A percentile compares a stretch with the other conserved stretches of the same genome.
Conservation (phyloP, 2,888 invertebrate species). For the Marronus borbonicus region DNA sequence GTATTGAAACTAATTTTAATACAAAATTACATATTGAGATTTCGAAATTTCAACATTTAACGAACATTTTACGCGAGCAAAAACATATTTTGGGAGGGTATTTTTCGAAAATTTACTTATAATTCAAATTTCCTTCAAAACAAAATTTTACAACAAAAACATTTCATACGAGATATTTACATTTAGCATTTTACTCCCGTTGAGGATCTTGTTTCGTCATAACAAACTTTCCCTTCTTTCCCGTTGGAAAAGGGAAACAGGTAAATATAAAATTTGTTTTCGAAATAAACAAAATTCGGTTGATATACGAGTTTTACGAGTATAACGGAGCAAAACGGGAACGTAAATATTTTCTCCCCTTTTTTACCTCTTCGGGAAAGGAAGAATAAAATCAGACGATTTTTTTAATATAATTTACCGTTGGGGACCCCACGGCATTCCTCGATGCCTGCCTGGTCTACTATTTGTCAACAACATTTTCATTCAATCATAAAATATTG, state of each 20-base stretch:
- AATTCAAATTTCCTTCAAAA: too few relatives aligned
- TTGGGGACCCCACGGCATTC: neutral
- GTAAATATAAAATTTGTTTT: conserved; percentile 20
- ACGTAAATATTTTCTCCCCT: neutral
- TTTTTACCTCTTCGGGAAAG: neutral
- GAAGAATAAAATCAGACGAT: neutral
- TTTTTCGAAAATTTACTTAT: too few relatives aligned
- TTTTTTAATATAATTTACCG: conserved; percentile 29
- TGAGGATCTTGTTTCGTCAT: too few relatives aligned
- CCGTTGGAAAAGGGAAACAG: neutral
- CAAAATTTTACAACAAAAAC: too few relatives aligned
- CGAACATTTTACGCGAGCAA: too few relatives aligned
- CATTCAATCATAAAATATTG: conserved; percentile 31
- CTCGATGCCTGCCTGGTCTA: neutral
- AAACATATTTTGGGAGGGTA: too few relatives aligned
- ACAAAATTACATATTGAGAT: too few relatives aligned
- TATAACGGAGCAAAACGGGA: neutral
- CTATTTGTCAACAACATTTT: conserved; percentile 15
- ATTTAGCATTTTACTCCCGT: too few relatives aligned
- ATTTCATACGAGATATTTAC: too few relatives aligned
- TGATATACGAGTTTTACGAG: neutral
- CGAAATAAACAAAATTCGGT: conserved; percentile 12
- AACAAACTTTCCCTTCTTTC: neutral
- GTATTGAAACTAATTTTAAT: too few relatives aligned
- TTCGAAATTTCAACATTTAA: too few relatives aligned